phyloP scores from a whole-genome alignment of 2,797 vertebrate species.

The Scleropages formosus region DNA sequence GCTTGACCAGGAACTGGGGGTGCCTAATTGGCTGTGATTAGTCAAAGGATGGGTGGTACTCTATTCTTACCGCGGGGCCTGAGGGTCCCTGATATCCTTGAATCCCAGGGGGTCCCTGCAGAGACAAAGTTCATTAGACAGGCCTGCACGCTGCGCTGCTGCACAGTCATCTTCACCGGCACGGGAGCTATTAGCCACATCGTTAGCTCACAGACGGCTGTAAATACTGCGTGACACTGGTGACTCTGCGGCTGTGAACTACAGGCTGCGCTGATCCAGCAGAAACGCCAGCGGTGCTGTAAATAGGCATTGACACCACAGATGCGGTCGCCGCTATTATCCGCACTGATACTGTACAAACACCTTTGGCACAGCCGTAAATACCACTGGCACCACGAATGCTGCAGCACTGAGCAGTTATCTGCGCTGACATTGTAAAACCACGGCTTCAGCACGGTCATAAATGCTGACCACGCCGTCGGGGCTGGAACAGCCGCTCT shows the following conservation, averaged over 20 bases:
- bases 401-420: not conserved
- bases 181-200: not conserved
- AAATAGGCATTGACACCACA: not conserved
- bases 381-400: not conserved
- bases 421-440: not conserved
- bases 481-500: too few relatives aligned
- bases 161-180: not conserved
- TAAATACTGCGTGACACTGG: too few relatives aligned
- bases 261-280: not conserved
- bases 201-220: too few relatives aligned
- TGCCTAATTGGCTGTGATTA: not conserved
- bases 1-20: too few relatives aligned
- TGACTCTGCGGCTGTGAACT: too few relatives aligned
- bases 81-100: slow-evolving; percentile 78
- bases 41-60: not conserved
- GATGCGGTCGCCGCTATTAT: not conserved
- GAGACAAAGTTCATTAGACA: slow-evolving; percentile 30
- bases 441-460: too few relatives aligned
- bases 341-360: not conserved
- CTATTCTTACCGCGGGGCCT: slow-evolving; percentile 75
- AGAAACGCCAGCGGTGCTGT: not conserved
- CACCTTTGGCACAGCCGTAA: not conserved
- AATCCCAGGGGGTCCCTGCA: slow-evolving; percentile 83
- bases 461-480: too few relatives aligned
- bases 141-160: not conserved